Evolutionary conservation across 92 coral and sea anemone genomes (phyloP).

Genomic region (Parazoanthus atlanticus): DNA sequence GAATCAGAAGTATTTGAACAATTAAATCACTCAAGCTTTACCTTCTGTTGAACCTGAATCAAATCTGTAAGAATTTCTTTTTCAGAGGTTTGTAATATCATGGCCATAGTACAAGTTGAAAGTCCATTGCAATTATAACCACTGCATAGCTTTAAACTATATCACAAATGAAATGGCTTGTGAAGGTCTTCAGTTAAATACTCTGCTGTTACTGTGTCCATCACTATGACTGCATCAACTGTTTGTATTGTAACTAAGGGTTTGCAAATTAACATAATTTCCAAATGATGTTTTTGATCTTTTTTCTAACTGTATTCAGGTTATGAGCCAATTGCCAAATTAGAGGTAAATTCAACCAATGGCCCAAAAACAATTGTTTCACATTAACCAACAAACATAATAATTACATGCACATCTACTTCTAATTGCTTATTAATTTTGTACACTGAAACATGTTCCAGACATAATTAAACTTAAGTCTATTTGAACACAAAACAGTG

Average conservation of each 20-base stretch:
- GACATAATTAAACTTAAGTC: neutral
- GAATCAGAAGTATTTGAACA: neutral
- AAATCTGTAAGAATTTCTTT: conserved; percentile 82
- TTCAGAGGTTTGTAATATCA: conserved; percentile 88
- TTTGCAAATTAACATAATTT: neutral
- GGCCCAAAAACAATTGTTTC: neutral
- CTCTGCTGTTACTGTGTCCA: neutral
- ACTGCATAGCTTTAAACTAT: neutral
- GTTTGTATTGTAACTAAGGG: conserved; percentile 16
- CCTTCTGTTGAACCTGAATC: conserved; percentile 89
- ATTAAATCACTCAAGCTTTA: neutral
- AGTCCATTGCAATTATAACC: conserved; percentile 48
- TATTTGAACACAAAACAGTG: too few species aligned
- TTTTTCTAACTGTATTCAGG: conserved; percentile 5
- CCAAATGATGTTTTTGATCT: neutral
- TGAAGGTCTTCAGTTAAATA: neutral
- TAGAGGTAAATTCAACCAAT: neutral
- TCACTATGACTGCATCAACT: conserved; percentile 14
- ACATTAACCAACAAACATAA: neutral
- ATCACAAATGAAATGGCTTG: neutral
- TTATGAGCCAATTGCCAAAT: neutral
- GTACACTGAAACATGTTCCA: neutral
- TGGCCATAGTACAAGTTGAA: conserved; percentile 57
- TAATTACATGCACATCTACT: neutral
- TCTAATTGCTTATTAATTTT: neutral